A percentile compares a stretch with the other conserved stretches of the same genome.
These are phyloP conservation scores for Limosa lapponica DNA, from an alignment of 2,797 vertebrate species.

Conservation along the genomic window DNA sequence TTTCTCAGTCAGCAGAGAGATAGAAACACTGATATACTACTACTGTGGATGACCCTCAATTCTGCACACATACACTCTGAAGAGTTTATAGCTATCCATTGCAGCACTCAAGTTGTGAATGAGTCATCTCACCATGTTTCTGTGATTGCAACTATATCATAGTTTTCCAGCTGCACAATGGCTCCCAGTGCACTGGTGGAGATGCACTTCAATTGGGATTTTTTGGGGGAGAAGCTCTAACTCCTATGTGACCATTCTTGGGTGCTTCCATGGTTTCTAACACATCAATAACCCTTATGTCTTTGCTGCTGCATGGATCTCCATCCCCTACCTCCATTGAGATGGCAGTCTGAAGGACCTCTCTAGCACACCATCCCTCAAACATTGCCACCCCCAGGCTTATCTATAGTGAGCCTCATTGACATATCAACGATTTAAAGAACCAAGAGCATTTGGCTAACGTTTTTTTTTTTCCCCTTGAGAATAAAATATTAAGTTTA, in stretches of 20 bases:
- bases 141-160: neutral
- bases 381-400: neutral
- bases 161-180: neutral
- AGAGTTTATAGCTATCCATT: no score
- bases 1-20: neutral
- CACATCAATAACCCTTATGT: neutral
- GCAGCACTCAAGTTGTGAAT: neutral
- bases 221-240: neutral
- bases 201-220: neutral
- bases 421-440: neutral
- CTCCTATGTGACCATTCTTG: neutral
- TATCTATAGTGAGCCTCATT: neutral
- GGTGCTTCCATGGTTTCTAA: neutral
- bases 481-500: neutral
- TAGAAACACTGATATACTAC: neutral
- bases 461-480: neutral
- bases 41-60: neutral
- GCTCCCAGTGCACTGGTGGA: neutral
- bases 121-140: neutral
- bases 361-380: rapidly evolving
- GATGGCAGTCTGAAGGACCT: neutral
- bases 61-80: neutral
- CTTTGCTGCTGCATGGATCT: neutral
- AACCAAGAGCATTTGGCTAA: neutral
- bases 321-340: neutral